Base-by-base conservation (phyloP, 1,140 invertebrate genomes). In the Philopotamus ludificatus region DNA sequence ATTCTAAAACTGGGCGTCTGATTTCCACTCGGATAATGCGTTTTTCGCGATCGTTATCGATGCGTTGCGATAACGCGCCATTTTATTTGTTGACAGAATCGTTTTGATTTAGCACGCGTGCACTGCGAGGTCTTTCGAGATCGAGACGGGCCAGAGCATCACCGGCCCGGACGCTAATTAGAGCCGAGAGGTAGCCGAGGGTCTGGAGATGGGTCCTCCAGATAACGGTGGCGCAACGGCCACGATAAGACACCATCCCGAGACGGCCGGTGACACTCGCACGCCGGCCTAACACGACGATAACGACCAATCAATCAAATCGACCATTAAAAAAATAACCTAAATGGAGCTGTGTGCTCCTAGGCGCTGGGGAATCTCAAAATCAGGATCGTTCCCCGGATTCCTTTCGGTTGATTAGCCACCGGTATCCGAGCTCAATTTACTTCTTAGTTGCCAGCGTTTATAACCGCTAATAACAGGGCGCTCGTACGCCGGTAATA, bases 401-500 rank as follows among this genome's bases (percentile, higher is more conserved):
- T n/a, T n/a, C n/a, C n/a, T n/a, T n/a, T n/a, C n/a, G n/a, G n/a
- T n/a, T n/a, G n/a, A n/a, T n/a, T n/a, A n/a, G n/a, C n/a, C n/a
- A n/a, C n/a, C n/a, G n/a, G n/a, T n/a, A n/a, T n/a, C n/a, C n/a
- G 12, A 12, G 28, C 28, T 34, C 12, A 34, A 34, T 34, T 34
- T 34, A 12, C 4, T 34, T 34, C 28, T 4, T 34, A 34, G 28
- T 34, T 34, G 28, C 15, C 18, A 25, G 54, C 18, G 18, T 66
- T 67, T 67, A 67, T 63, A 59, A 23, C 53, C 60, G 34, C 59
- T 67, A 67, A 67, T 67, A 51, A 67, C 47, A 67, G 54, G 66
- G 66, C 66, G 60, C 49, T 44, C 65, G 65, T 67, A 60, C 60
- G 47, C 59, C 44, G 61, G 42, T 63, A 63, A 63, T 42, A 23